These are phyloP conservation scores for Coregonus suidteri DNA, from an alignment of 2,797 vertebrate genomes.

Conservation along the genomic window DNA sequence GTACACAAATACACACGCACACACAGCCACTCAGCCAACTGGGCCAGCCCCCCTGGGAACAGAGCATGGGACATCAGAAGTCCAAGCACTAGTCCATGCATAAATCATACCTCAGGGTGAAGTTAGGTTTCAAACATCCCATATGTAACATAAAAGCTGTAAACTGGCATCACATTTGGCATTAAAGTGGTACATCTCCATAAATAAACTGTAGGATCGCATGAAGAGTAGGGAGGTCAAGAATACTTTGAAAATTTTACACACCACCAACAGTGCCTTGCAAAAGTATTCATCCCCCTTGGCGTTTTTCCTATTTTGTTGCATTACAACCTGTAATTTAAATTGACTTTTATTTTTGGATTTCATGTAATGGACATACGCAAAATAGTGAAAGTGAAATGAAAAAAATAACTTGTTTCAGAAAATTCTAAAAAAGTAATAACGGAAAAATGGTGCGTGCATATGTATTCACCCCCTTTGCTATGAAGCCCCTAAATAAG, in stretches of 20 bases:
- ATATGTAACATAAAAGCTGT: constrained; percentile 14
- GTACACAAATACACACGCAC: not conserved
- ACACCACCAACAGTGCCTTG: not conserved
- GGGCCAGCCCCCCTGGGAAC: constrained; percentile 44
- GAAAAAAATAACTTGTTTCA: no score
- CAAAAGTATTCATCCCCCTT: no score
- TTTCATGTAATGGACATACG: no score
- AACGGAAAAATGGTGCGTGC: no score
- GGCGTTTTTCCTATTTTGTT: no score
- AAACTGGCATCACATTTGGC: constrained; percentile 3
- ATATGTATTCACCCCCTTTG: no score
- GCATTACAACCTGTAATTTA: no score
- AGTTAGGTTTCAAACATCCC: constrained; percentile 21
- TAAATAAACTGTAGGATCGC: constrained; percentile 2
- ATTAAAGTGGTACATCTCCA: not conserved
- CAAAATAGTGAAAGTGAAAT: no score
- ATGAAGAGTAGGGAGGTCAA: not conserved
- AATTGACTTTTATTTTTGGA: no score
- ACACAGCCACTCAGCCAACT: constrained; percentile 33
- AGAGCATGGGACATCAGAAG: constrained; percentile 13
- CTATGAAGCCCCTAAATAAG: no score
- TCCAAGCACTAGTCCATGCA: constrained; percentile 36
- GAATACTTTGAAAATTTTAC: not conserved
- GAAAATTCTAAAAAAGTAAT: no score
- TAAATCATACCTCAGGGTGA: constrained; percentile 39